Evolutionary conservation across 2,797 vertebrate species (phyloP).

Genomic region (Rhinogobio ventralis): DNA sequence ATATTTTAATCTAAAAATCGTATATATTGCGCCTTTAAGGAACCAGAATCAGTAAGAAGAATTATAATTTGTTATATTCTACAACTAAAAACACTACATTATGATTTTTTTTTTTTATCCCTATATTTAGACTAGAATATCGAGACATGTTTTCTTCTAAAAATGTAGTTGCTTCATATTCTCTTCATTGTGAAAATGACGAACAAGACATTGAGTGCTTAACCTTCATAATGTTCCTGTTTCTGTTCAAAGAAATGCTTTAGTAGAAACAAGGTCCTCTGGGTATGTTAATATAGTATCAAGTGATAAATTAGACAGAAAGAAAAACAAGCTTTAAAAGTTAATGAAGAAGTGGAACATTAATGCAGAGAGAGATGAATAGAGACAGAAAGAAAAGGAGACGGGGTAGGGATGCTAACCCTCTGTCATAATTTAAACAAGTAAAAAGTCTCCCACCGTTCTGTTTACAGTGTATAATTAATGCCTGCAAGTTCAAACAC

Average conservation of each 20-base stretch:
- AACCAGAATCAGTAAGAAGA: not conserved
- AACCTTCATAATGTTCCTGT: conserved; percentile 23
- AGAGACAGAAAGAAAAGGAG: conserved; percentile 66
- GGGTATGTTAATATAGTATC: conserved; percentile 36
- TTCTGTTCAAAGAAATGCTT: conserved; percentile 34
- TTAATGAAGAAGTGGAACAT: conserved; percentile 64
- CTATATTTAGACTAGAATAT: not conserved
- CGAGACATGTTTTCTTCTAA: not conserved
- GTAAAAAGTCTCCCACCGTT: conserved; percentile 81
- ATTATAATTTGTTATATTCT: not conserved
- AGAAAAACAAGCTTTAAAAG: conserved; percentile 60
- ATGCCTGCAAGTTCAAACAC: conserved; percentile 88
- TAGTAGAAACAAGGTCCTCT: conserved; percentile 14
- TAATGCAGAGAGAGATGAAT: conserved; percentile 72
- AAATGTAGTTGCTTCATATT: conserved; percentile 6
- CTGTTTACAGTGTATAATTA: conserved; percentile 96
- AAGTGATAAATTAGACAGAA: conserved; percentile 63
- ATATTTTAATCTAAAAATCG: too few relatives aligned
- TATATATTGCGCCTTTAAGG: too few relatives aligned
- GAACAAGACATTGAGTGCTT: conserved; percentile 32
- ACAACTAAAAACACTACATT: not conserved
- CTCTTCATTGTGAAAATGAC: conserved; percentile 23
- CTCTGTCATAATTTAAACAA: conserved; percentile 88
- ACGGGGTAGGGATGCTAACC: conserved; percentile 65
- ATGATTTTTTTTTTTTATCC: not conserved